Conservation (phyloP, 2,797 vertebrate genomes). For the Helostoma temminkii region DNA sequence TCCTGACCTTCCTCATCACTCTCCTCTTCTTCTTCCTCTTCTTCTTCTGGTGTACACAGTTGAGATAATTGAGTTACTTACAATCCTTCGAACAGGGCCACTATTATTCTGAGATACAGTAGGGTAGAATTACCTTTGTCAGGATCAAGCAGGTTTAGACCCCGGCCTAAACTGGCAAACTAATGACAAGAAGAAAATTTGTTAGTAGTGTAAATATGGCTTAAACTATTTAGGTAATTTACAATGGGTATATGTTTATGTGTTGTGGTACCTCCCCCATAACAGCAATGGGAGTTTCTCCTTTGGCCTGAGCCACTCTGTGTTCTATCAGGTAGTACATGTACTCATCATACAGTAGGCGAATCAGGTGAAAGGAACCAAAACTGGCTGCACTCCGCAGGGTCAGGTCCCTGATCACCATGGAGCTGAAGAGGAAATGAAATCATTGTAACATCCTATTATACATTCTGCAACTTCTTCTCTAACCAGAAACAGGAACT, state of each 20-base stretch:
- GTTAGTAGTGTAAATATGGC: slow-evolving; percentile 7
- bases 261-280: slow-evolving; percentile 91
- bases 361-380: slow-evolving; percentile 94
- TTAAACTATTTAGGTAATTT: neutral
- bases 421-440: slow-evolving; percentile 83
- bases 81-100: neutral
- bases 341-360: slow-evolving; percentile 95
- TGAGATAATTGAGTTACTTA: slow-evolving; percentile 2
- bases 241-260: slow-evolving; percentile 8
- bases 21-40: slow-evolving; percentile 94
- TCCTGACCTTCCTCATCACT: slow-evolving; percentile 92
- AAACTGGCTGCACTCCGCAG: slow-evolving; percentile 95
- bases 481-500: slow-evolving; percentile 23
- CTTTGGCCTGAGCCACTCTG: slow-evolving; percentile 92
- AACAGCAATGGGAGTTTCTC: slow-evolving; percentile 94
- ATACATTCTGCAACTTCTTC: neutral
- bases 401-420: slow-evolving; percentile 95
- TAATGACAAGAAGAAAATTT: slow-evolving; percentile 61
- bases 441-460: neutral
- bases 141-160: slow-evolving; percentile 89
- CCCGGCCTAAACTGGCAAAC: slow-evolving; percentile 93
- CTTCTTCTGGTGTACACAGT: slow-evolving; percentile 86
- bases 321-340: slow-evolving; percentile 98
- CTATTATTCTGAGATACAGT: neutral
- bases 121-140: slow-evolving; percentile 89